A percentile compares a stretch with the other conserved stretches of the same genome.
Evolutionary conservation across 2,888 invertebrate genomes (phyloP).

Genomic region (Aleiodes alternator): DNA sequence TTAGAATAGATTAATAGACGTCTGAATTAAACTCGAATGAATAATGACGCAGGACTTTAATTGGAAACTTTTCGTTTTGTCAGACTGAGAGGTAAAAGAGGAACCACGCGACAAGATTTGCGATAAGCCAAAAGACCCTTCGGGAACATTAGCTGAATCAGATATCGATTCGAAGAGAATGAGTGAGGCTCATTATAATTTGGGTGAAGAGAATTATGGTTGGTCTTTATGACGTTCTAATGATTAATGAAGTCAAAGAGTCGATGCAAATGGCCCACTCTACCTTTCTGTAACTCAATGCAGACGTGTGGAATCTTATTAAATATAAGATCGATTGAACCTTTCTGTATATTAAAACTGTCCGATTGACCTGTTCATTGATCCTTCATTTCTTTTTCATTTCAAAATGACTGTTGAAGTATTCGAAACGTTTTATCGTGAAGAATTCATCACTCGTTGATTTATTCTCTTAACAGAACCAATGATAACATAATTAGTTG

Average conservation of each 20-base stretch:
- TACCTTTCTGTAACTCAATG: constrained; percentile 14
- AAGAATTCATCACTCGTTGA: no score
- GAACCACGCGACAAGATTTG: constrained; percentile 53
- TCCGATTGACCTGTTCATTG: constrained; percentile 12
- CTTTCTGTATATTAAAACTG: neutral
- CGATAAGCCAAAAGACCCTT: constrained; percentile 53
- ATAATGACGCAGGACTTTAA: constrained; percentile 67
- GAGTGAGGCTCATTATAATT: constrained; percentile 68
- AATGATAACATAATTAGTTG: no score
- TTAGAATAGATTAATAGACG: constrained; percentile 41
- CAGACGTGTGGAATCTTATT: constrained; percentile 28
- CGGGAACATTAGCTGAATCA: constrained; percentile 67
- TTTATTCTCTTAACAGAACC: no score
- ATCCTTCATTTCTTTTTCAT: neutral
- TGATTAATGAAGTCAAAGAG: constrained; percentile 59
- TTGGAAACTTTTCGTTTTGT: constrained; percentile 58
- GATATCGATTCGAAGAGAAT: constrained; percentile 67
- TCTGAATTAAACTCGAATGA: constrained; percentile 59
- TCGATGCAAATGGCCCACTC: constrained; percentile 12
- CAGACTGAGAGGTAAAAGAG: constrained; percentile 54
- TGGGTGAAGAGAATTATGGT: constrained; percentile 57
- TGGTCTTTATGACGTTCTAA: constrained; percentile 58
- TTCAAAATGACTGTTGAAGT: neutral
- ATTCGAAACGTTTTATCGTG: neutral
- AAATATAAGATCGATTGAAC: constrained; percentile 12